phyloP scores from a whole-genome alignment of 2,888 invertebrate species.

The Drosophila pegasa region DNA sequence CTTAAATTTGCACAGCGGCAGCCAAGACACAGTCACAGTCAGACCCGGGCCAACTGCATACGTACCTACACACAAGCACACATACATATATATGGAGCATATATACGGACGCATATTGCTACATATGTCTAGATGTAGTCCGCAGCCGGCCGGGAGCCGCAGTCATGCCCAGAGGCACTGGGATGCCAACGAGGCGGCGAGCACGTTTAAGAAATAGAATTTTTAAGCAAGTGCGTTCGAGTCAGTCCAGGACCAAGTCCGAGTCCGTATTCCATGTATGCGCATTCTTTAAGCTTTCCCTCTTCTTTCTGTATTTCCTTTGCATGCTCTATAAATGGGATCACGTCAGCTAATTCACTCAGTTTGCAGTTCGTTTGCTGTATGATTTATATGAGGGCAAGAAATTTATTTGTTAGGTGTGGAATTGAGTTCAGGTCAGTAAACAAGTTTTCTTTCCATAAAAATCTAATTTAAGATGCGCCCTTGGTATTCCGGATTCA shows the following conservation, averaged over 20 bases:
- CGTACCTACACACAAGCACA: constrained; percentile 15
- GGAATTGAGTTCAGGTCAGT: no score
- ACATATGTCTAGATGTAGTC: constrained; percentile 39
- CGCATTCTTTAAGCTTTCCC: constrained; percentile 25
- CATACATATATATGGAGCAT: constrained; percentile 1
- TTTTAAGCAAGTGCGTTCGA: constrained; percentile 73
- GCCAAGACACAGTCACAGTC: constrained; percentile 58
- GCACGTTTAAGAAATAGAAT: constrained; percentile 81
- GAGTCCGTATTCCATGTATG: constrained; percentile 32
- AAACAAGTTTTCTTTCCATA: no score
- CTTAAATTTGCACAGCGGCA: constrained; percentile 81
- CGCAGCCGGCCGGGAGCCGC: constrained; percentile 59
- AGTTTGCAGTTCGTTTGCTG: constrained; percentile 1
- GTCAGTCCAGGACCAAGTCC: constrained; percentile 42
- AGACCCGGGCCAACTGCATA: constrained; percentile 48
- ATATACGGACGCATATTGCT: constrained; percentile 20
- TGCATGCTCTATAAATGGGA: background rate
- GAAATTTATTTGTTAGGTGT: background rate
- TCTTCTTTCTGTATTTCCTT: constrained; percentile 11
- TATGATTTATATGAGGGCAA: background rate
- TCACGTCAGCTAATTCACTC: constrained; percentile 5
- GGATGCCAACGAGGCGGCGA: constrained; percentile 56
- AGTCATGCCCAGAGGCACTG: constrained; percentile 42
- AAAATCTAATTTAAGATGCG: no score
- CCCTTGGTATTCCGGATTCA: no score